phyloP scores from a whole-genome alignment of 2,888 invertebrate genomes.

The Himalopsyche tibetana region DNA sequence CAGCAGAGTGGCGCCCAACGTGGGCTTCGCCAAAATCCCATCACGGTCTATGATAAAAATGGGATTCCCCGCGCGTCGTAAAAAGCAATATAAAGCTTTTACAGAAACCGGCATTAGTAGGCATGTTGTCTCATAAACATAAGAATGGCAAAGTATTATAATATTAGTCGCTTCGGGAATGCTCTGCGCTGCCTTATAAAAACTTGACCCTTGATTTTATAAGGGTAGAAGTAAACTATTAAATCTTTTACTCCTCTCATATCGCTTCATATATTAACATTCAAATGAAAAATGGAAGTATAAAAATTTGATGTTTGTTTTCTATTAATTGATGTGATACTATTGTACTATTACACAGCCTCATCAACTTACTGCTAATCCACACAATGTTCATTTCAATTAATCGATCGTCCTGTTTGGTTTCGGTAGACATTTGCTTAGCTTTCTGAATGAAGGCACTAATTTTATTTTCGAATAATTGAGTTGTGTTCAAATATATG shows the following conservation, averaged over 20 bases:
- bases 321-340: too few species aligned
- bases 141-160: slow-evolving; percentile 28
- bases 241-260: background rate
- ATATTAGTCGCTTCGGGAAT: slow-evolving; percentile 23
- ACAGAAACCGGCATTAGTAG: slow-evolving; percentile 42
- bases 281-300: background rate
- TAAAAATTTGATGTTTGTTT: too few species aligned
- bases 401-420: too few species aligned
- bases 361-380: too few species aligned
- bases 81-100: slow-evolving; percentile 43
- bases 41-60: slow-evolving; percentile 43
- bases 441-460: too few species aligned
- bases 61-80: slow-evolving; percentile 40
- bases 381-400: too few species aligned
- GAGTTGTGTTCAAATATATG: too few species aligned
- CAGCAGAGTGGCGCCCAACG: slow-evolving; percentile 39
- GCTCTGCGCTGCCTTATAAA: background rate
- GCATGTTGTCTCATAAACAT: slow-evolving; percentile 43
- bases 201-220: slow-evolving; percentile 38
- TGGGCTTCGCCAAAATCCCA: background rate
- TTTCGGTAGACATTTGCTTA: too few species aligned
- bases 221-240: background rate
- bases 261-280: background rate
- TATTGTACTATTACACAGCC: too few species aligned
- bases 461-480: too few species aligned